These are phyloP conservation scores for Allolobophora icterica DNA, from an alignment of 2,888 invertebrate species.

Conservation along the genomic window DNA sequence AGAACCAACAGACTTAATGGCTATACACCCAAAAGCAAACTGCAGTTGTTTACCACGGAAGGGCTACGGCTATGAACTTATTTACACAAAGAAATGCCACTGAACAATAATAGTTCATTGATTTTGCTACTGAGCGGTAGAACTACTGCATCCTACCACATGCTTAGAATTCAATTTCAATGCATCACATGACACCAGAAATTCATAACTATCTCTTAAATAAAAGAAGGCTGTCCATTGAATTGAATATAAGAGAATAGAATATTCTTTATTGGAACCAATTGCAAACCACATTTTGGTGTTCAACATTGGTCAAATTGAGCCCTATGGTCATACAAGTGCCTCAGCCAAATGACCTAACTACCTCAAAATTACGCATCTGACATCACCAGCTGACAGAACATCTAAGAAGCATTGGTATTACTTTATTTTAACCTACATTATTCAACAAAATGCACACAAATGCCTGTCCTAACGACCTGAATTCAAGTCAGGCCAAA, in stretches of 20 bases:
- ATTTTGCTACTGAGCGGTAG: background rate
- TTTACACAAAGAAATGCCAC: background rate
- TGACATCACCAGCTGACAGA: background rate
- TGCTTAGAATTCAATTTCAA: background rate
- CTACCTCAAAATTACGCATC: background rate
- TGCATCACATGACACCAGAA: background rate
- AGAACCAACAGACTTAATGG: too few species aligned
- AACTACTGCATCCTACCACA: background rate
- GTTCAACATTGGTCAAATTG: background rate
- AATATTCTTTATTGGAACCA: too few species aligned
- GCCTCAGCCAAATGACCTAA: background rate
- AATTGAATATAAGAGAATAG: too few species aligned
- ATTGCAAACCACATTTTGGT: too few species aligned
- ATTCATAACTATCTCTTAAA: background rate
- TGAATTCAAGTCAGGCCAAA: too few species aligned
- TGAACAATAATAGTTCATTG: background rate
- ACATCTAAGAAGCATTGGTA: background rate
- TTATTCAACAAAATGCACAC: background rate
- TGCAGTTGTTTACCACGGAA: background rate
- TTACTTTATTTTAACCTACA: background rate
- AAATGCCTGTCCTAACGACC: too few species aligned
- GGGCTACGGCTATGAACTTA: background rate
- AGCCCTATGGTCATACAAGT: background rate
- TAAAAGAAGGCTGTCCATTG: background rate
- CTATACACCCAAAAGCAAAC: background rate